A percentile compares a stretch with the other conserved stretches of the same genome.
Conservation (phyloP, 2,797 vertebrate species). For the Protonibea diacanthus region DNA sequence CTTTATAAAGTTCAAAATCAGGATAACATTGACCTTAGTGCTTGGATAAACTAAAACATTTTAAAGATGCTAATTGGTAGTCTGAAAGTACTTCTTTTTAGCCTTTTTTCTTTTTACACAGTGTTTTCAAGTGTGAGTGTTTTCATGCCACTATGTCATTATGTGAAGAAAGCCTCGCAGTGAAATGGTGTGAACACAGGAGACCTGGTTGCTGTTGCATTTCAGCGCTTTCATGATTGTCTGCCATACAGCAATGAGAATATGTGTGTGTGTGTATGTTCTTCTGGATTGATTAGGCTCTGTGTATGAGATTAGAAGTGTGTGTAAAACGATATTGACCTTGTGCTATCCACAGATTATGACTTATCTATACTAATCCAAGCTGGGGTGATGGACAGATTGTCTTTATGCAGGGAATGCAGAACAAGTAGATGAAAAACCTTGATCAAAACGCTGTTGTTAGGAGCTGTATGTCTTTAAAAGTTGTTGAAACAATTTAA, state of each 20-base stretch:
- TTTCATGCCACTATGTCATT: constrained; percentile 3
- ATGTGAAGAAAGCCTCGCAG: constrained; percentile 2
- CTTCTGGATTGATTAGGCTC: constrained; percentile 47
- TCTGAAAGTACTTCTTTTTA: neutral
- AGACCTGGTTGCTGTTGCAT: neutral
- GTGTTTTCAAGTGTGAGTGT: constrained; percentile 10
- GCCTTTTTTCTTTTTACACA: neutral
- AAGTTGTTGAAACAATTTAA: neutral
- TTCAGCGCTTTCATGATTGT: neutral
- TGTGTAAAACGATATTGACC: constrained; percentile 68
- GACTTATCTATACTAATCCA: constrained; percentile 78
- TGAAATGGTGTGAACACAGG: neutral
- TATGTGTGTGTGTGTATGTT: constrained; percentile 2
- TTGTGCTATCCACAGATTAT: constrained; percentile 74
- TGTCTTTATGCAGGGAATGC: constrained; percentile 2
- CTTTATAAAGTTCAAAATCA: constrained; percentile 31
- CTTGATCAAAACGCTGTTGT: neutral
- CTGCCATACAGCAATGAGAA: neutral
- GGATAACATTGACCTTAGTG: constrained; percentile 19
- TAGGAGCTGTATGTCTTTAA: neutral
- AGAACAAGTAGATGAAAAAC: constrained; percentile 10
- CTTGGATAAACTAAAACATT: constrained; percentile 11
- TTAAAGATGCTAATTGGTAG: constrained; percentile 12
- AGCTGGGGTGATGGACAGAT: constrained; percentile 55
- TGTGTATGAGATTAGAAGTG: constrained; percentile 55